Percentiles rank a stretch among this genome's conserved stretches.
Evolutionary conservation across 2,888 invertebrate species (phyloP).

Genomic region (Muscina levida): DNA sequence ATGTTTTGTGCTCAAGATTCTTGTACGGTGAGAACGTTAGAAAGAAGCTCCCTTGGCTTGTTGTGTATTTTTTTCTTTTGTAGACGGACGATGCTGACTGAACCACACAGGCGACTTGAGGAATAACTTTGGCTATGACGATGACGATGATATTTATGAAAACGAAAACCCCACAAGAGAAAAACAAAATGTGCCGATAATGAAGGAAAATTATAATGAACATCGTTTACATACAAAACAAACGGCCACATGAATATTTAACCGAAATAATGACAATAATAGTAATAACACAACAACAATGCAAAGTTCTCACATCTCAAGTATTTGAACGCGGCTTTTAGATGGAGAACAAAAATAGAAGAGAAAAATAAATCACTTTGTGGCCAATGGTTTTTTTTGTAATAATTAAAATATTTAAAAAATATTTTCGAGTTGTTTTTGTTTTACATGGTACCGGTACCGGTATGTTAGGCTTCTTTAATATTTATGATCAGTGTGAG

Average conservation of each 20-base stretch:
- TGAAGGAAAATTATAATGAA: conserved; percentile 44
- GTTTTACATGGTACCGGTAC: not conserved
- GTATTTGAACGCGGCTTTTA: conserved; percentile 47
- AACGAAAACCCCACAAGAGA: conserved; percentile 48
- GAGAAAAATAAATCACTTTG: no score
- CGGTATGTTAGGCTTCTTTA: no score
- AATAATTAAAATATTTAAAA: conserved; percentile 28
- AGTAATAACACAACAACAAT: not conserved
- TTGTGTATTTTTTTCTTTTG: conserved; percentile 15
- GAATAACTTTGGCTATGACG: not conserved
- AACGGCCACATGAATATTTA: conserved; percentile 15
- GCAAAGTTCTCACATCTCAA: conserved; percentile 31
- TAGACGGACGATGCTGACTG: not conserved
- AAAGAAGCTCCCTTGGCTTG: conserved; percentile 39
- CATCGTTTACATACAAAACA: conserved; percentile 20
- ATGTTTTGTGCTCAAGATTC: not conserved
- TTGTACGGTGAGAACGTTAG: conserved; percentile 53
- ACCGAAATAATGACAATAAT: not conserved
- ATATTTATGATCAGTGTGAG: no score
- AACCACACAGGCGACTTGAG: no score
- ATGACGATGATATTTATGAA: conserved; percentile 58
- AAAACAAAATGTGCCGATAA: conserved; percentile 17
- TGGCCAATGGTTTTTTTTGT: no score
- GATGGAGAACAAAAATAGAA: conserved; percentile 25
- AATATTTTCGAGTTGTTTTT: not conserved